Base-by-base conservation (phyloP, 53 echinoderm and acorn worm species). In the Holothuria leucospilota region DNA sequence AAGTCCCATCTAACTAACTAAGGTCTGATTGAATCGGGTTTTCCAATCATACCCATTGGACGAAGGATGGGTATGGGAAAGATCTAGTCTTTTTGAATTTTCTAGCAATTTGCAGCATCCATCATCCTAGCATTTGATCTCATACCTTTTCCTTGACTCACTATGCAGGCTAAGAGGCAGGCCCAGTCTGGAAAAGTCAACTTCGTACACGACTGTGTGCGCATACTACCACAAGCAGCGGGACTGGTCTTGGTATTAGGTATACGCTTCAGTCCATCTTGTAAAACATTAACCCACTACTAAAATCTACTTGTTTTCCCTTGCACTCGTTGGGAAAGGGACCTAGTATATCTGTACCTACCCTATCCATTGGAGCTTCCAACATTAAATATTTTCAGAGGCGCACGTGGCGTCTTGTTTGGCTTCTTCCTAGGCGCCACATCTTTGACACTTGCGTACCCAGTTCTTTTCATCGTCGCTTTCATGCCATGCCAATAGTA, bases 1-100 rank as follows among this genome's bases (percentile, higher is more conserved):
- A n/a, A n/a, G n/a, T n/a, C n/a, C n/a, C n/a, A n/a, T n/a, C n/a
- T n/a, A n/a, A n/a, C n/a, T n/a, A n/a, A n/a, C n/a, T n/a, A n/a
- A n/a, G n/a, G 85, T 89, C 29, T 67, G 56, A 39, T 93, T 93
- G 8, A 88, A 95, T 15, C 91, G 40, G n/a, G n/a, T n/a, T n/a
- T n/a, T 41, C 93, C 95, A 24, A 93, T 78, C 66, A 89, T 78
- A n/a, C 4, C 95, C 95, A 39, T 95, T 86, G 8, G 52, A 52
- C 11, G 52, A 52, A 52, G 9, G 52, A 52, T 52, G n/a, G 52
- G 14, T 52, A 52, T 52, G 52, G 52, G 14, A 10, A 52, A 10
- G 52, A 13, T 14, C 52, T 52, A 13, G 52, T 52, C 52, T n/a
- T 52, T 52, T 14, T 8, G 13, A 10, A 52, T n/a, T 13, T 14